Evolutionary conservation across 64 coral and sea anemone genomes (phyloP).

Genomic region (Actinia tenebrosa): DNA sequence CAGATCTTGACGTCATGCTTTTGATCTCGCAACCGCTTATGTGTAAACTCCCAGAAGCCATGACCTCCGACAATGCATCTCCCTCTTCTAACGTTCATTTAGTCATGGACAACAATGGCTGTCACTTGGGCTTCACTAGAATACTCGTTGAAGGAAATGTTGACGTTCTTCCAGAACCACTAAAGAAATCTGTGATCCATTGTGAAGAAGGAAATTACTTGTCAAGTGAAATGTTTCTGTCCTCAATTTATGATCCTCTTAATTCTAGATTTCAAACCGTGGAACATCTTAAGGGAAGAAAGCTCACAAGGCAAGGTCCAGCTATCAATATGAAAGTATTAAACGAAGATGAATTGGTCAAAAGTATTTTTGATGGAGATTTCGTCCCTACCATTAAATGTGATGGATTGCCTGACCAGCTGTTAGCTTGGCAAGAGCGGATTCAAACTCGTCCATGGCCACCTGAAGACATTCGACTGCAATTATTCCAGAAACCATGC

Average conservation of each 20-base stretch:
- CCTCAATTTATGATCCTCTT: background rate
- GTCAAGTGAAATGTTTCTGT: background rate
- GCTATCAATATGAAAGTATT: slow-evolving; percentile 9
- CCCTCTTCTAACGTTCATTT: background rate
- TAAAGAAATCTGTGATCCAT: background rate
- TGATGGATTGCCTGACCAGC: background rate
- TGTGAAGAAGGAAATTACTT: background rate
- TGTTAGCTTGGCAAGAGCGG: slow-evolving; percentile 3
- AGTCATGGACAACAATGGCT: background rate
- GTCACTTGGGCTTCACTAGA: slow-evolving; percentile 4
- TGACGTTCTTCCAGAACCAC: background rate
- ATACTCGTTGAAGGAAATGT: background rate
- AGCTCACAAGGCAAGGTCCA: slow-evolving; percentile 4
- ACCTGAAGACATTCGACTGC: background rate
- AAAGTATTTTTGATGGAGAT: background rate
- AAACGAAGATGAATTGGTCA: background rate
- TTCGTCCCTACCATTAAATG: background rate
- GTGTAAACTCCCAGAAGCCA: background rate
- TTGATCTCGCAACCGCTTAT: background rate
- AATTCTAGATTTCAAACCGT: background rate
- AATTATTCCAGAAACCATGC: background rate
- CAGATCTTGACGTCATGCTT: slow-evolving; percentile 2
- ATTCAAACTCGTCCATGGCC: slow-evolving; percentile 1
- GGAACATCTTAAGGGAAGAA: background rate
- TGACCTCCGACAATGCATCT: background rate